phyloP scores from a whole-genome alignment of 2,888 invertebrate species.

The Stenurella melanura region DNA sequence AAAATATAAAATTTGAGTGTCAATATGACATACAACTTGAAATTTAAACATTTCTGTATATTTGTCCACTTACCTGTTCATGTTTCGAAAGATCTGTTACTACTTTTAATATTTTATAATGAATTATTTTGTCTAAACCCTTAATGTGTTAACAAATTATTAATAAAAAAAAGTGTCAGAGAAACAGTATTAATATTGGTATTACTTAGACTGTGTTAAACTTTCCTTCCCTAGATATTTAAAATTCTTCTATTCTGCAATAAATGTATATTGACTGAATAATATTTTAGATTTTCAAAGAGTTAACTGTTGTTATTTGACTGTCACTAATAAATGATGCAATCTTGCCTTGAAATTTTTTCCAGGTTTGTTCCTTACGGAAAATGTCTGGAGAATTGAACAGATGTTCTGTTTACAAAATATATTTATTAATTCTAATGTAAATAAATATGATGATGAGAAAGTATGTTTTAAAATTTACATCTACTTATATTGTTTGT shows the following conservation, averaged over 20 bases:
- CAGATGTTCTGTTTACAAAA: conserved; percentile 47
- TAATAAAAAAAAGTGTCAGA: conserved; percentile 2
- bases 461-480: conserved; percentile 42
- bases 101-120: neutral
- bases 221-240: conserved; percentile 36
- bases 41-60: neutral
- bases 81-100: conserved; percentile 1
- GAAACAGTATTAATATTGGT: conserved; percentile 31
- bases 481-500: conserved; percentile 39
- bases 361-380: conserved; percentile 38
- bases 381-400: conserved; percentile 44
- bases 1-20: neutral
- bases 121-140: neutral
- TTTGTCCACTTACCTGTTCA: conserved; percentile 23
- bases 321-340: conserved; percentile 53
- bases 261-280: conserved; percentile 55
- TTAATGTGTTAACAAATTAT: conserved; percentile 10
- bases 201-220: conserved; percentile 37
- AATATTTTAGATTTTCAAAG: conserved; percentile 37
- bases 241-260: conserved; percentile 42
- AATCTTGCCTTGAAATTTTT: conserved; percentile 63
- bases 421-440: conserved; percentile 53
- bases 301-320: conserved; percentile 49
- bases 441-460: conserved; percentile 49
- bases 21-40: neutral